phyloP scores from a whole-genome alignment of 92 coral and sea anemone species.

The Bergia sp. region DNA sequence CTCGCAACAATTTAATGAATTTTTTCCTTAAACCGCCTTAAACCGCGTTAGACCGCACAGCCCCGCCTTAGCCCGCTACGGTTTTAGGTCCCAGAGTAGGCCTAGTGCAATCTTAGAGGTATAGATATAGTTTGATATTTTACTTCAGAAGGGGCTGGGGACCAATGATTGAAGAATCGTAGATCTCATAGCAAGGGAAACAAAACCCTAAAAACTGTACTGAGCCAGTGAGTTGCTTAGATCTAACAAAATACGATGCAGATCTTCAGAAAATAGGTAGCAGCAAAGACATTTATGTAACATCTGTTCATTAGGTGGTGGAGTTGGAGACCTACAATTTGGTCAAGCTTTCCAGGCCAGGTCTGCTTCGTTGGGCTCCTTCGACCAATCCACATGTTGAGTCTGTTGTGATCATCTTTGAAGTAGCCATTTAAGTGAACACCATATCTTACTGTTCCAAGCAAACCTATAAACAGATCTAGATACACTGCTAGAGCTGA shows the following conservation, averaged over 20 bases:
- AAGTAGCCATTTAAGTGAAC: constrained; percentile 94
- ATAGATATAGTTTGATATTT: too few relatives aligned
- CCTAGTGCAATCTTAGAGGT: too few relatives aligned
- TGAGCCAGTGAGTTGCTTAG: too few relatives aligned
- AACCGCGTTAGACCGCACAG: too few relatives aligned
- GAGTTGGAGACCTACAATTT: constrained; percentile 65
- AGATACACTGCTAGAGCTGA: neutral
- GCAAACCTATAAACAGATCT: constrained; percentile 59
- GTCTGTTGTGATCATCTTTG: constrained; percentile 52
- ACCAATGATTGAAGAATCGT: too few relatives aligned
- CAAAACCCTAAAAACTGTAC: too few relatives aligned
- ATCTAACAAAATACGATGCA: neutral
- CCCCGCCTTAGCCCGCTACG: too few relatives aligned
- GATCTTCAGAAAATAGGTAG: neutral
- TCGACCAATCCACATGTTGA: constrained; percentile 95
- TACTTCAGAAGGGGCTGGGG: too few relatives aligned
- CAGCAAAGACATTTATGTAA: neutral
- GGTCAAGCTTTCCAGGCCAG: constrained; percentile 94
- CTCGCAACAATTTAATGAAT: too few relatives aligned
- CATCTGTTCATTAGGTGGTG: neutral
- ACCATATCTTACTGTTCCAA: constrained; percentile 89
- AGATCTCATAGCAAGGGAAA: too few relatives aligned
- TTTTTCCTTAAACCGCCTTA: too few relatives aligned
- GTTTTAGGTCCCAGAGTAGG: too few relatives aligned
- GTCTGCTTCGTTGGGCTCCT: constrained; percentile 90